Conservation (phyloP, 2,888 invertebrate genomes). For the Tipula helvola region DNA sequence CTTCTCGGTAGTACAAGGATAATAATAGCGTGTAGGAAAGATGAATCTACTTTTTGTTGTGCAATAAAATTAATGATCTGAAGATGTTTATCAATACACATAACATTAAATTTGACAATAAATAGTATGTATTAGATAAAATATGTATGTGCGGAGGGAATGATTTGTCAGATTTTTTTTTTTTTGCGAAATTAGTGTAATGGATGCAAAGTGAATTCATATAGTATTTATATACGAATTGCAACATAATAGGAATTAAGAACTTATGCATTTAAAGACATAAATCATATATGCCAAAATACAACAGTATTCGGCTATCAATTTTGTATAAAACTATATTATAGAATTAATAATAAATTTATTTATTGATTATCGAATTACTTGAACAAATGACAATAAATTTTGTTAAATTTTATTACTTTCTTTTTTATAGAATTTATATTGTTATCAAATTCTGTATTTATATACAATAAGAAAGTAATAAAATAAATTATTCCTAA, state of each 20-base stretch:
- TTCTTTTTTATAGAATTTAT: background rate
- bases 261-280: background rate
- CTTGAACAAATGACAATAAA: background rate
- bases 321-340: background rate
- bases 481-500: background rate
- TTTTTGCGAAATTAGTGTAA: background rate
- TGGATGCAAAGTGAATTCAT: background rate
- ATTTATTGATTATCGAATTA: background rate
- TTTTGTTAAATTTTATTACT: background rate
- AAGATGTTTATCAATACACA: background rate
- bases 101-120: background rate
- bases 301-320: background rate
- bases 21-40: background rate
- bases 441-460: background rate
- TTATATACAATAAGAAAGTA: background rate
- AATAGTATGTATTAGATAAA: background rate
- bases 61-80: constrained; percentile 4
- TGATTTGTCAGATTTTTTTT: background rate
- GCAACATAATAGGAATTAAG: background rate
- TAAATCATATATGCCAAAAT: background rate
- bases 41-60: background rate
- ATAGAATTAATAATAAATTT: background rate
- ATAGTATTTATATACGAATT: background rate
- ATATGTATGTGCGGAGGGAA: background rate
- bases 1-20: background rate